Percentiles rank a stretch among this genome's conserved stretches.
phyloP scores from a whole-genome alignment of 92 coral and sea anemone species.

The Paragorgia papillata region DNA sequence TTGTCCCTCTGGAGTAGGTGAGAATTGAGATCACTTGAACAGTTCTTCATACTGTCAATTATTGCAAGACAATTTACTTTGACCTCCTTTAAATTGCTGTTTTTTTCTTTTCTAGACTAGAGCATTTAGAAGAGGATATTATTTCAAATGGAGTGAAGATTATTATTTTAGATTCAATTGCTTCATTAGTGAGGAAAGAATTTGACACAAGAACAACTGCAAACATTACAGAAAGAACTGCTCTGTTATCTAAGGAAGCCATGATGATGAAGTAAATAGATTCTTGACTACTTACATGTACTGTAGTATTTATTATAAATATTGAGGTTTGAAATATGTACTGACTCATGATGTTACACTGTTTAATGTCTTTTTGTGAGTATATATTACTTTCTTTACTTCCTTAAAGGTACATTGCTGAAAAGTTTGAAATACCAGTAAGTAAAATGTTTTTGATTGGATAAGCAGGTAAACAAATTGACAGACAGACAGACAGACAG shows the following conservation, averaged over 20 bases:
- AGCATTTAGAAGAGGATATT: constrained; percentile 83
- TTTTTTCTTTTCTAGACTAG: constrained; percentile 56
- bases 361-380: no score
- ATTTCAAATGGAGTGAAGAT: constrained; percentile 76
- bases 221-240: constrained; percentile 79
- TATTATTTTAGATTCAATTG: constrained; percentile 79
- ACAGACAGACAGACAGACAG: background rate
- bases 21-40: no score
- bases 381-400: no score
- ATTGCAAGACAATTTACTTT: background rate
- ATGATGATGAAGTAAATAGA: constrained; percentile 79
- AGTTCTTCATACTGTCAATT: background rate
- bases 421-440: constrained; percentile 88
- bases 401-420: constrained; percentile 75
- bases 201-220: constrained; percentile 79
- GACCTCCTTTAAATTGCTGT: background rate
- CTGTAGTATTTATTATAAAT: no score
- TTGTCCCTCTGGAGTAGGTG: constrained; percentile 89
- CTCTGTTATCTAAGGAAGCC: constrained; percentile 84
- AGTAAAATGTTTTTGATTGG: constrained; percentile 1
- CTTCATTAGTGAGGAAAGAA: constrained; percentile 89
- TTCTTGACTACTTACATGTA: background rate
- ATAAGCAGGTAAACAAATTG: background rate
- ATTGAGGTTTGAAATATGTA: no score
- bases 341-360: no score